These are phyloP conservation scores for Brachionus sp. DNA, from an alignment of 1,140 invertebrate species.

Conservation along the genomic window DNA sequence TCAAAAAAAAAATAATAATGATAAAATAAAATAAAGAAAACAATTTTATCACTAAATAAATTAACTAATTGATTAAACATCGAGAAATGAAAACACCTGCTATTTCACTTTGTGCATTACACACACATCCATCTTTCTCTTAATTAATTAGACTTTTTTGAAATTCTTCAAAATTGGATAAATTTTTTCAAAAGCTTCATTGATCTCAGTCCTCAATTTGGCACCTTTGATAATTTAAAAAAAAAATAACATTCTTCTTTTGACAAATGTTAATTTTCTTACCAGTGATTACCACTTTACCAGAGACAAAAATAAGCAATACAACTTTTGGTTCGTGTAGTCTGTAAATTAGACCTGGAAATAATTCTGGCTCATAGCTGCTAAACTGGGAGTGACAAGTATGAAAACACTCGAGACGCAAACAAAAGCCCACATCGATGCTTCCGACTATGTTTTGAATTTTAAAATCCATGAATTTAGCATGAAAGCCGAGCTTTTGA, in stretches of 20 bases:
- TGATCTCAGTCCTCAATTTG: slow-evolving; percentile 94
- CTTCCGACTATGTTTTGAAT: slow-evolving; percentile 99
- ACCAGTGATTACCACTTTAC: slow-evolving; percentile 95
- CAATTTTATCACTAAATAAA: background rate
- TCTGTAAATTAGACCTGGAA: slow-evolving; percentile 96
- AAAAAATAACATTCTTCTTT: background rate
- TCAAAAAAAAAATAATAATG: background rate
- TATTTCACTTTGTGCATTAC: background rate
- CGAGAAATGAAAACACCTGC: background rate
- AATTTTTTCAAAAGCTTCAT: slow-evolving; percentile 99
- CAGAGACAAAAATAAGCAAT: slow-evolving; percentile 95
- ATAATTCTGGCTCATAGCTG: slow-evolving; percentile 71
- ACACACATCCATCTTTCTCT: background rate
- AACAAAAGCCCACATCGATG: slow-evolving; percentile 98
- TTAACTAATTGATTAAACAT: background rate
- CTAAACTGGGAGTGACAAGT: slow-evolving; percentile 95
- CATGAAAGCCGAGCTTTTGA: slow-evolving; percentile 95
- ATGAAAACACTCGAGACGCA: slow-evolving; percentile 91
- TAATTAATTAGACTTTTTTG: slow-evolving; percentile 46
- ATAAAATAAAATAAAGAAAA: background rate
- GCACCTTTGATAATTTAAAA: slow-evolving; percentile 69
- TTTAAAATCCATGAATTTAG: slow-evolving; percentile 98
- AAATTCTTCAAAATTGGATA: slow-evolving; percentile 99
- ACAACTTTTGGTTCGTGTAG: slow-evolving; percentile 99
- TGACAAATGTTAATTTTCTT: slow-evolving; percentile 51